Conservation (phyloP, 2,888 invertebrate genomes). For the Volucella inflata region DNA sequence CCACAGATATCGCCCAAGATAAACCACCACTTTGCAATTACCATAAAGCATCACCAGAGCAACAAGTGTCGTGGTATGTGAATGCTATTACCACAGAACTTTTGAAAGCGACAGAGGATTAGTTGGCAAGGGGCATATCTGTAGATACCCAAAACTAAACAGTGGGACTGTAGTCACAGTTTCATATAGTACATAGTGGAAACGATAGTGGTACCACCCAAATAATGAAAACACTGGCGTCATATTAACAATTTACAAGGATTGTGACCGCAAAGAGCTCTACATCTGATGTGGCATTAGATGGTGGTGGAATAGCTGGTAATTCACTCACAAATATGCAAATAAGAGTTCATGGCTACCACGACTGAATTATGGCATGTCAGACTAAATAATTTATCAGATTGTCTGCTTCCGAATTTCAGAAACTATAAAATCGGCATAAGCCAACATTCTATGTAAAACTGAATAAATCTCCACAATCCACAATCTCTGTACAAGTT, state of each 20-base stretch:
- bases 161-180: neutral
- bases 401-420: too few relatives aligned
- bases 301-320: neutral
- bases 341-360: too few relatives aligned
- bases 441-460: too few relatives aligned
- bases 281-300: slow-evolving; percentile 20
- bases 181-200: neutral
- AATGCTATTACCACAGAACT: neutral
- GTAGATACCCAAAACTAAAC: neutral
- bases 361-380: too few relatives aligned
- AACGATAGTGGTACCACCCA: neutral
- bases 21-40: slow-evolving; percentile 30
- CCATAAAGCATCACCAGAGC: slow-evolving; percentile 14
- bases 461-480: too few relatives aligned
- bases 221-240: slow-evolving; percentile 27
- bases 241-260: slow-evolving; percentile 30
- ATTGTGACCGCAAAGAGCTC: slow-evolving; percentile 24
- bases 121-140: neutral
- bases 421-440: too few relatives aligned
- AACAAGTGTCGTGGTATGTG: slow-evolving; percentile 26
- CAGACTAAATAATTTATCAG: too few relatives aligned
- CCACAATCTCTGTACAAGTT: too few relatives aligned
- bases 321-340: neutral
- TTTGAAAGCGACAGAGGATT: slow-evolving; percentile 18
- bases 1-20: neutral